Evolutionary conservation across 2,797 vertebrate species (phyloP).

Genomic region (Mergus octosetaceus): DNA sequence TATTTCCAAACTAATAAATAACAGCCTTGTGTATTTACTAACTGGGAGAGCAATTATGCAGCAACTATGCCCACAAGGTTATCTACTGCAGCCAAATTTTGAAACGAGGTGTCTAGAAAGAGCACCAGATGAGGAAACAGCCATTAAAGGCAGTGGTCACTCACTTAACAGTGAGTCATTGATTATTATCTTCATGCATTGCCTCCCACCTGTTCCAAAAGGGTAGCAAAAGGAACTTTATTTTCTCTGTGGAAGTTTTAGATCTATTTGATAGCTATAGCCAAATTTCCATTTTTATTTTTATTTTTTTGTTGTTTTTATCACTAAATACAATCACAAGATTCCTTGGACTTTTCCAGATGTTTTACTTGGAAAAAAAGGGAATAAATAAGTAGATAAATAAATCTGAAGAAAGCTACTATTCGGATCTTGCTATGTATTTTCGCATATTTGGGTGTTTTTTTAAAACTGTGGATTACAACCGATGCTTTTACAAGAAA

Average conservation of each 20-base stretch:
- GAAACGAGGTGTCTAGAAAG: neutral
- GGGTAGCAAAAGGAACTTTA: neutral
- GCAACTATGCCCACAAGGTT: neutral
- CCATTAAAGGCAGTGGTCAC: neutral
- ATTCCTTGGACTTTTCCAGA: neutral
- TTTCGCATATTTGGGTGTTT: neutral
- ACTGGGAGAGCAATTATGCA: neutral
- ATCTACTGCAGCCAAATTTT: neutral
- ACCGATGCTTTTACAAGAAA: neutral
- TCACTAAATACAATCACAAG: neutral
- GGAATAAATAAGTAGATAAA: neutral
- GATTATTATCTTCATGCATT: neutral
- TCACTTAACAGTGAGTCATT: neutral
- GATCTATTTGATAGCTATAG: neutral
- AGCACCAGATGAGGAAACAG: neutral
- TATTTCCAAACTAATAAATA: neutral
- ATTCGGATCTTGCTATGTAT: neutral
- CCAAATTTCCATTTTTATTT: neutral
- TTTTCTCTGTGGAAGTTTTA: neutral
- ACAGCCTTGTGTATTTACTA: neutral
- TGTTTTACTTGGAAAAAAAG: neutral
- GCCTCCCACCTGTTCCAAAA: neutral
- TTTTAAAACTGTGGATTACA: neutral
- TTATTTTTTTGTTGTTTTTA: neutral
- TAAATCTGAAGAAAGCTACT: neutral